Evolutionary conservation across 2,113 vertebrate species (phyloP).

Genomic region (Morphnarchus princeps): DNA sequence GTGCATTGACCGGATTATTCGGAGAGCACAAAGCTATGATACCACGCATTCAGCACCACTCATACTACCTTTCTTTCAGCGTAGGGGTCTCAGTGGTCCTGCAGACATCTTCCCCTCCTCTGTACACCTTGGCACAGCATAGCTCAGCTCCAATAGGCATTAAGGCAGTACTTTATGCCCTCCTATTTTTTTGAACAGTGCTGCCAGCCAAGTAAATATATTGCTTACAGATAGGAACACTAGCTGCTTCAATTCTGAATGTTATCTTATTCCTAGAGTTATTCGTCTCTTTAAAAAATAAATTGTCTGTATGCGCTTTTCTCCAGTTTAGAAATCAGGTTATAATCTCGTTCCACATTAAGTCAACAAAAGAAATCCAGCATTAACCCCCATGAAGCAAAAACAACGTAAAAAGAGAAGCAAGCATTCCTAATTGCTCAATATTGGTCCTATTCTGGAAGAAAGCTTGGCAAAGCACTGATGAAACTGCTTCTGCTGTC

Average conservation of each 20-base stretch:
- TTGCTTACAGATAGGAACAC: not conserved
- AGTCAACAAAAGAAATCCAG: not conserved
- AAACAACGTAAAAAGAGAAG: not conserved
- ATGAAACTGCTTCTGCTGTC: not conserved
- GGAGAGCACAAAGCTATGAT: not conserved
- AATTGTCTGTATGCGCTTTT: not conserved
- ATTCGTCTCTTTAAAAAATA: not conserved
- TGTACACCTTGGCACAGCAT: not conserved
- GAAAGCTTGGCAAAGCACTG: not conserved
- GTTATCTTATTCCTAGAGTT: not conserved
- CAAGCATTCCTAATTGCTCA: not conserved
- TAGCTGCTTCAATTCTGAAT: not conserved
- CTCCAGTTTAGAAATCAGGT: not conserved
- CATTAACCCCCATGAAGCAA: not conserved
- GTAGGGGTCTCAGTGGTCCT: not conserved
- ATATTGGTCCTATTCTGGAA: not conserved
- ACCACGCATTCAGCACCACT: not conserved
- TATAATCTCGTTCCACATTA: not conserved
- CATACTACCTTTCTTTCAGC: not conserved
- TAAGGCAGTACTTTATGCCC: not conserved
- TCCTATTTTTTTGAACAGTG: not conserved
- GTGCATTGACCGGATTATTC: fast-evolving
- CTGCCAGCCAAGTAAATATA: not conserved
- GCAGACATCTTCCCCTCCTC: not conserved
- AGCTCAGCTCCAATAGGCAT: not conserved